These are phyloP conservation scores for Brenthis hecate DNA, from an alignment of 2,888 invertebrate genomes.

Conservation along the genomic window DNA sequence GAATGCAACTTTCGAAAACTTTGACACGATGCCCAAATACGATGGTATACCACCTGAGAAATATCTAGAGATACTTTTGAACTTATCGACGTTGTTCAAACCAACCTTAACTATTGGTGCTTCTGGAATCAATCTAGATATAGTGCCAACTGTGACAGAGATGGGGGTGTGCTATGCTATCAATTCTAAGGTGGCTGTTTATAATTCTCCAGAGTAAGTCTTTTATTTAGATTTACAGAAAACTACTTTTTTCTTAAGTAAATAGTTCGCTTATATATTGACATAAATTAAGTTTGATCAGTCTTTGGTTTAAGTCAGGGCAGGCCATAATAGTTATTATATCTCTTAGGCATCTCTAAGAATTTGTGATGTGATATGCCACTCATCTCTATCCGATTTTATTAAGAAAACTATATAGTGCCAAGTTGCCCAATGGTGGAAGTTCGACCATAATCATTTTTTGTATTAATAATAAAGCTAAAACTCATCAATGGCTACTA, in stretches of 20 bases:
- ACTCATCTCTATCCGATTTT: no score
- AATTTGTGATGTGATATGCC: neutral
- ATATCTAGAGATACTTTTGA: slow-evolving; percentile 81
- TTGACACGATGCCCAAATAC: slow-evolving; percentile 81
- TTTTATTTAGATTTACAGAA: no score
- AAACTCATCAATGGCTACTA: no score
- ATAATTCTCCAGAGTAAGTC: slow-evolving; percentile 81
- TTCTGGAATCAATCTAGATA: slow-evolving; percentile 70
- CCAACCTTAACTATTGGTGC: slow-evolving; percentile 81
- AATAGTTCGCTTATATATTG: no score
- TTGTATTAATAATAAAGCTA: no score
- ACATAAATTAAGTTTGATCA: no score
- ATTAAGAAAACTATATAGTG: no score
- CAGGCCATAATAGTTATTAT: no score
- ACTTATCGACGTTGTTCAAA: slow-evolving; percentile 75
- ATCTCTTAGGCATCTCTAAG: neutral
- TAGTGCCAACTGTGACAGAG: slow-evolving; percentile 85
- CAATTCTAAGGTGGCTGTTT: slow-evolving; percentile 84
- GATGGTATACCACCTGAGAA: slow-evolving; percentile 78
- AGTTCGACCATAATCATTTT: no score
- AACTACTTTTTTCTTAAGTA: no score
- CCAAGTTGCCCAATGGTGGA: no score
- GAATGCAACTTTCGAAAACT: slow-evolving; percentile 83
- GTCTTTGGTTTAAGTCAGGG: no score
- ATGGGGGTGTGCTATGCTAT: slow-evolving; percentile 87